Percentiles rank a stretch among this genome's conserved stretches.
Conservation (phyloP, 2,113 vertebrate species). For the Upupa epops region DNA sequence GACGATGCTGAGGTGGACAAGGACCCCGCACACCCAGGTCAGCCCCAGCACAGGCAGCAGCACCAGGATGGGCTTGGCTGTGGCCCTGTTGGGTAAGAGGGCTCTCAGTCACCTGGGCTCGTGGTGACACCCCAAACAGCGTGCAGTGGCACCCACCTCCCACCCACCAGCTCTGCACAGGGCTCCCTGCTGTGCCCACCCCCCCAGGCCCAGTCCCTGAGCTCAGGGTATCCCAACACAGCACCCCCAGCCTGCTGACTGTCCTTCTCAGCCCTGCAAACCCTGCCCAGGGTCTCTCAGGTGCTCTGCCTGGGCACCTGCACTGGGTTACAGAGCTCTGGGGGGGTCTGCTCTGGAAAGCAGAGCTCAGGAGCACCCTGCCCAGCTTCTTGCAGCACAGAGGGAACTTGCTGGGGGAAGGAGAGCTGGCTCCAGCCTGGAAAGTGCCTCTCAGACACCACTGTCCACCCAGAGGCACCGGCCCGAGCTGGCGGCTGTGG, state of each 20-base stretch:
- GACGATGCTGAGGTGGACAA: constrained; percentile 84
- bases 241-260: not conserved
- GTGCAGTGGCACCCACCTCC: not conserved
- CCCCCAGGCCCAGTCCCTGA: fast-evolving
- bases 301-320: not conserved
- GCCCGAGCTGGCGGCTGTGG: not conserved
- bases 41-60: constrained; percentile 89
- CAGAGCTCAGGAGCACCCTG: not conserved
- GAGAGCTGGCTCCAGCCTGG: too few relatives aligned
- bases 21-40: constrained; percentile 88
- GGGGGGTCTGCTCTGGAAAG: not conserved
- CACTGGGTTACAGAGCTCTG: not conserved
- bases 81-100: constrained; percentile 76
- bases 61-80: constrained; percentile 85
- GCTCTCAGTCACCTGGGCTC: not conserved
- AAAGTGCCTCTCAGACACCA: not conserved
- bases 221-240: not conserved
- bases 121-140: not conserved
- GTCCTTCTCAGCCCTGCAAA: not conserved
- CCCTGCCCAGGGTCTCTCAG: not conserved
- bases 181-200: not conserved
- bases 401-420: too few relatives aligned
- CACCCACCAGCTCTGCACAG: not conserved
- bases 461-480: not conserved
- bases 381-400: not conserved